Percentiles rank a stretch among this genome's conserved stretches.
Conservation (phyloP, 2,888 invertebrate species). For the Dasypogon diadema region DNA sequence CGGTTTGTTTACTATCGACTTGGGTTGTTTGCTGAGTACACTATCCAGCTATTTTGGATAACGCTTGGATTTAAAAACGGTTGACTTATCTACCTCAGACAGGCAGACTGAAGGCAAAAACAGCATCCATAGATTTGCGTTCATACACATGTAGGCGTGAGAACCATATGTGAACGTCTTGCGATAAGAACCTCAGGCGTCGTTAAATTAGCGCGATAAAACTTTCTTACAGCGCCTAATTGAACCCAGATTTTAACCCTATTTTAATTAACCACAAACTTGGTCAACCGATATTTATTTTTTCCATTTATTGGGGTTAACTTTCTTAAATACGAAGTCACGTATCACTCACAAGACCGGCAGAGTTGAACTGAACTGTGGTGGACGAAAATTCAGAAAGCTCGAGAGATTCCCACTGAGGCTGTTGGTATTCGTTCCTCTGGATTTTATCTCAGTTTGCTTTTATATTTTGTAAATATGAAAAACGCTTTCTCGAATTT, state of each 20-base stretch:
- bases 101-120: not conserved
- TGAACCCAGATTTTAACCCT: not conserved
- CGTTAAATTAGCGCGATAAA: conserved; percentile 6
- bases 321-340: not conserved
- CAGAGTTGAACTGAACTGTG: conserved; percentile 29
- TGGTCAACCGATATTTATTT: conserved; percentile 11
- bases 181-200: conserved; percentile 20
- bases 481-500: conserved; percentile 33
- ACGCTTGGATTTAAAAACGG: not conserved
- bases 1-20: conserved; percentile 5
- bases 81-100: conserved; percentile 12
- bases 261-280: conserved; percentile 38
- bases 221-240: not conserved
- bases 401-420: conserved; percentile 26
- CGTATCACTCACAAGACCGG: conserved; percentile 32
- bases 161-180: conserved; percentile 15
- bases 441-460: conserved; percentile 39
- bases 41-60: not conserved
- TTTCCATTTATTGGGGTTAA: not conserved
- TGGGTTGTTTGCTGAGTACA: conserved; percentile 14
- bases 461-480: conserved; percentile 43
- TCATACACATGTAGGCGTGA: conserved; percentile 17
- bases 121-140: not conserved
- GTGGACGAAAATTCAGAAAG: conserved; percentile 21
- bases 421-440: conserved; percentile 17